A percentile compares a stretch with the other conserved stretches of the same genome.
Evolutionary conservation across 2,888 invertebrate genomes (phyloP).

Genomic region (Cheilosia soror): DNA sequence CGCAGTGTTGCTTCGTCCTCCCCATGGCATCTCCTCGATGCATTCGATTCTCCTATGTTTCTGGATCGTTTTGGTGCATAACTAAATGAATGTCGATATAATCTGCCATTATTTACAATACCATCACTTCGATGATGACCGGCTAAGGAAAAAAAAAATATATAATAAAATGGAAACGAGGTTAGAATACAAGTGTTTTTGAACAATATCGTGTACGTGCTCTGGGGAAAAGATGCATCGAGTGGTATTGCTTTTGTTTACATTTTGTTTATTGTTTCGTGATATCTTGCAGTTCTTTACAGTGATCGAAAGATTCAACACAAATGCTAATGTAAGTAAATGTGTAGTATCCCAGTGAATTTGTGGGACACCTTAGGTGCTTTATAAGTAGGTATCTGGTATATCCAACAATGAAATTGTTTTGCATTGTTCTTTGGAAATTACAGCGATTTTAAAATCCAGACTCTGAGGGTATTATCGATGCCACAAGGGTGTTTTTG

Average conservation of each 20-base stretch:
- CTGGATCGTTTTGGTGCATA: conserved; percentile 83
- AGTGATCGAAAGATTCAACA: conserved; percentile 49
- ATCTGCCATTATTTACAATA: conserved; percentile 83
- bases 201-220: conserved; percentile 63
- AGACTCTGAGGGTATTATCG: too few species aligned
- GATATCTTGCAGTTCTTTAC: conserved; percentile 1
- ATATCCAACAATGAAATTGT: background rate
- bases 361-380: conserved; percentile 4
- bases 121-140: conserved; percentile 81
- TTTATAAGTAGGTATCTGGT: background rate
- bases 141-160: conserved; percentile 76
- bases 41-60: conserved; percentile 81
- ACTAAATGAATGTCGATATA: conserved; percentile 84
- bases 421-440: background rate
- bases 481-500: too few species aligned
- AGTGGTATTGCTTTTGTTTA: conserved; percentile 17
- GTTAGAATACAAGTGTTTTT: conserved; percentile 21
- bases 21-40: conserved; percentile 84
- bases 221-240: conserved; percentile 12
- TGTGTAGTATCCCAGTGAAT: background rate
- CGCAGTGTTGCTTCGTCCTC: conserved; percentile 97
- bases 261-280: conserved; percentile 10
- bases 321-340: conserved; percentile 1
- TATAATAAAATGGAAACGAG: background rate
- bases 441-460: background rate